A percentile compares a stretch with the other conserved stretches of the same genome.
These are phyloP conservation scores for Synanthedon vespiformis DNA, from an alignment of 2,888 invertebrate species.

Conservation along the genomic window DNA sequence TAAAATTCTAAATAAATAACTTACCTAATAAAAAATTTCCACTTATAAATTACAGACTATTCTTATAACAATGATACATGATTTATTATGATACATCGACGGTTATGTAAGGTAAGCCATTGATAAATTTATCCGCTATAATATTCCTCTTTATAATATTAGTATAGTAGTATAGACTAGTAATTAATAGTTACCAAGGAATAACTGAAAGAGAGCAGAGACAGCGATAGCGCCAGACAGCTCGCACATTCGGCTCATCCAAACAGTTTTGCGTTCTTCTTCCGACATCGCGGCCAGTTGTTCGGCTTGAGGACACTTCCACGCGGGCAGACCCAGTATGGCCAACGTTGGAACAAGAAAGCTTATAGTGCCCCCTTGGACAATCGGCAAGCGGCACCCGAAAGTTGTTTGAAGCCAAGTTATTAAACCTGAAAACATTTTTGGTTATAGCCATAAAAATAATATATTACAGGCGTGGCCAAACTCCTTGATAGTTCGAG, in stretches of 20 bases:
- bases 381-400: slow-evolving; percentile 81
- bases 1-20: no score
- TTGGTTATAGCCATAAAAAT: no score
- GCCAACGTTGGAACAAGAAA: slow-evolving; percentile 84
- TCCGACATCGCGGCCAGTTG: slow-evolving; percentile 65
- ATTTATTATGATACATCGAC: no score
- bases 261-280: slow-evolving; percentile 71
- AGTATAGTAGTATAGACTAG: no score
- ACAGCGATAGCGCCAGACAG: slow-evolving; percentile 87
- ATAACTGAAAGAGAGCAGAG: slow-evolving; percentile 80
- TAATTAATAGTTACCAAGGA: slow-evolving; percentile 67
- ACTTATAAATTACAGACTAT: no score
- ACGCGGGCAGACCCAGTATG: slow-evolving; percentile 76
- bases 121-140: no score
- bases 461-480: no score
- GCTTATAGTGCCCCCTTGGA: slow-evolving; percentile 84
- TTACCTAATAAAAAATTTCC: no score
- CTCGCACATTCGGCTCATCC: slow-evolving; percentile 83
- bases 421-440: slow-evolving; percentile 68
- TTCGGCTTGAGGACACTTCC: slow-evolving; percentile 75
- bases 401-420: slow-evolving; percentile 80
- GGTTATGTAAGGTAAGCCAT: no score
- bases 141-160: no score
- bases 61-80: no score
- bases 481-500: no score